Evolutionary conservation across 1,140 invertebrate species (phyloP).

Genomic region (Lepidurus packardi): DNA sequence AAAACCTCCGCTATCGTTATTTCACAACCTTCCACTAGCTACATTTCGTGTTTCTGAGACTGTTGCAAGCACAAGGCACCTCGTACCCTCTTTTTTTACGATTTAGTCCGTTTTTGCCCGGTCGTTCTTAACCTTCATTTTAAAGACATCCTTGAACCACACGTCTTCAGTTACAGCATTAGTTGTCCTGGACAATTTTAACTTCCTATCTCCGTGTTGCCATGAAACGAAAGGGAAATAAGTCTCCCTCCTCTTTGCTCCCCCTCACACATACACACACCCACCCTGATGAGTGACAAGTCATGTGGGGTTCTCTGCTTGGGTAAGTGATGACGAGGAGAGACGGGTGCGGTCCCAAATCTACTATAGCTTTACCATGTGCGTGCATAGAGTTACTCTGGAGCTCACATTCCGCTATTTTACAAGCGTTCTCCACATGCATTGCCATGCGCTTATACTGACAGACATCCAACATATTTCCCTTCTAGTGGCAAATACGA

Average conservation of each 20-base stretch:
- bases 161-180: too few relatives aligned
- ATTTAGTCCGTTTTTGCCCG: too few relatives aligned
- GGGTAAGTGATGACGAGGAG: background rate
- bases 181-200: too few relatives aligned
- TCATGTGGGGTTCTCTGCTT: background rate
- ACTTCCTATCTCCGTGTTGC: background rate
- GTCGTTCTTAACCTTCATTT: too few relatives aligned
- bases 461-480: background rate
- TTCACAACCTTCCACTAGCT: too few relatives aligned
- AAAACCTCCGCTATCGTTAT: too few relatives aligned
- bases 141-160: too few relatives aligned
- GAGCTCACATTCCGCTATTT: background rate
- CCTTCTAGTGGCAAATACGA: too few relatives aligned
- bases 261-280: background rate
- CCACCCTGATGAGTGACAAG: background rate
- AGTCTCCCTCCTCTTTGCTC: background rate
- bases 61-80: too few relatives aligned
- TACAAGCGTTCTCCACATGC: background rate
- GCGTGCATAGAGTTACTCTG: background rate
- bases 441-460: background rate
- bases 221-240: background rate
- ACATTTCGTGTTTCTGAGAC: too few relatives aligned
- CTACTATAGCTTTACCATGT: background rate
- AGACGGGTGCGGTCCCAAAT: background rate
- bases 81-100: too few relatives aligned